phyloP scores from a whole-genome alignment of 2,888 invertebrate genomes.

The Hypomecis atomaria region DNA sequence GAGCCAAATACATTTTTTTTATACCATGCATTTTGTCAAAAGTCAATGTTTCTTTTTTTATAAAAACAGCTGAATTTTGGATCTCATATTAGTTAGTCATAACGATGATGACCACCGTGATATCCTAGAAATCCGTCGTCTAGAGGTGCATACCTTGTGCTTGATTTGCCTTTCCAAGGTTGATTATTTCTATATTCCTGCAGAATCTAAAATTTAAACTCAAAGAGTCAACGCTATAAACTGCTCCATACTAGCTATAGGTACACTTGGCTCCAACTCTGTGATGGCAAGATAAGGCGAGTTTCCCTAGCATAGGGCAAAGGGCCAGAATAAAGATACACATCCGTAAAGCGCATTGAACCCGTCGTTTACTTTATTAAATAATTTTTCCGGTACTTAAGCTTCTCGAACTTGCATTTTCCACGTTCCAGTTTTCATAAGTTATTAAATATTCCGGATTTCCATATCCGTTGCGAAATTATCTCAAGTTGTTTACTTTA shows the following conservation, averaged over 20 bases:
- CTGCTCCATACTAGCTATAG: neutral
- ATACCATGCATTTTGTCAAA: too few species aligned
- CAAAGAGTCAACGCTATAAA: slow-evolving; percentile 2
- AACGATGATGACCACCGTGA: too few species aligned
- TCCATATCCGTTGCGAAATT: slow-evolving; percentile 25
- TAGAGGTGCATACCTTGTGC: too few species aligned
- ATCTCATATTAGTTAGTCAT: too few species aligned
- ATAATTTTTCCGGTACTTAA: slow-evolving; percentile 3
- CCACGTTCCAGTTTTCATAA: slow-evolving; percentile 17
- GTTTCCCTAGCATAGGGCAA: slow-evolving; percentile 25
- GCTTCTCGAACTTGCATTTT: slow-evolving; percentile 5
- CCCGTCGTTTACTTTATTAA: neutral
- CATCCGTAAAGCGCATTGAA: slow-evolving; percentile 6
- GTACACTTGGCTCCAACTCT: neutral
- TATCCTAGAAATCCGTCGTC: too few species aligned
- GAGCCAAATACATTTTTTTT: too few species aligned
- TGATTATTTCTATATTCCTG: too few species aligned
- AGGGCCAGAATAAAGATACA: slow-evolving; percentile 3
- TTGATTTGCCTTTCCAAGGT: too few species aligned
- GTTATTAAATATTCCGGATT: slow-evolving; percentile 24
- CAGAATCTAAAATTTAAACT: neutral
- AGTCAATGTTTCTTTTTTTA: too few species aligned
- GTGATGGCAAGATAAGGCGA: slow-evolving; percentile 19
- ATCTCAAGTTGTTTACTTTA: slow-evolving; percentile 8
- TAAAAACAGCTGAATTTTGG: too few species aligned